Conservation (phyloP, 2,888 invertebrate genomes). For the Ennomos erosarius region DNA sequence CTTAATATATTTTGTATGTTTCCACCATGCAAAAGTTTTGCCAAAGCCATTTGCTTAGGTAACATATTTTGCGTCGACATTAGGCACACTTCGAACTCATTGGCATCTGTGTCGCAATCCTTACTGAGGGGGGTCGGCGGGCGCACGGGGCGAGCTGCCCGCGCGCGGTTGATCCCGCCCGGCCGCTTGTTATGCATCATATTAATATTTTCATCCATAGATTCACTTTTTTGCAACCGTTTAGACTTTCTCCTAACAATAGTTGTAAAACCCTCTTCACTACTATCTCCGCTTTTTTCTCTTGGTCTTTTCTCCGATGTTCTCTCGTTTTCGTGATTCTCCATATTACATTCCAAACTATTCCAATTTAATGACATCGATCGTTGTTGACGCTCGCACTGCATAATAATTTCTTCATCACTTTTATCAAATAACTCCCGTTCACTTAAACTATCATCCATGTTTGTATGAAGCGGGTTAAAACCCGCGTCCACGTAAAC, state of each 20-base stretch:
- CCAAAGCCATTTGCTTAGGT: constrained; percentile 38
- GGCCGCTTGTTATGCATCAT: neutral
- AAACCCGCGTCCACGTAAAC: neutral
- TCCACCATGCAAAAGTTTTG: constrained; percentile 29
- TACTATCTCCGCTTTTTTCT: neutral
- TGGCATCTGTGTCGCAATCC: neutral
- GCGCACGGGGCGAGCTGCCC: neutral
- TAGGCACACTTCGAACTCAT: neutral
- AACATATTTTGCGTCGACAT: constrained; percentile 19
- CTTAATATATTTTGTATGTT: constrained; percentile 17
- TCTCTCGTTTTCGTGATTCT: neutral
- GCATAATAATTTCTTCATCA: neutral
- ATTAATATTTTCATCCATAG: neutral
- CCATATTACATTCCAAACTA: neutral
- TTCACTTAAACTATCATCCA: neutral
- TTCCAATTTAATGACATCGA: neutral
- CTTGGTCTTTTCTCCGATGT: neutral
- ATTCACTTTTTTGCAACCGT: neutral
- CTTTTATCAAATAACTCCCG: neutral
- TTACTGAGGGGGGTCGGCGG: neutral
- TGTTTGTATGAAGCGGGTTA: neutral
- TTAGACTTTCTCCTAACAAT: neutral
- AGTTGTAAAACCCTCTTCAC: neutral
- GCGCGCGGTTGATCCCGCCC: neutral
- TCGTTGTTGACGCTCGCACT: neutral